A percentile compares a stretch with the other conserved stretches of the same genome.
Conservation (phyloP, 2,888 invertebrate genomes). For the Sturmia bella region DNA sequence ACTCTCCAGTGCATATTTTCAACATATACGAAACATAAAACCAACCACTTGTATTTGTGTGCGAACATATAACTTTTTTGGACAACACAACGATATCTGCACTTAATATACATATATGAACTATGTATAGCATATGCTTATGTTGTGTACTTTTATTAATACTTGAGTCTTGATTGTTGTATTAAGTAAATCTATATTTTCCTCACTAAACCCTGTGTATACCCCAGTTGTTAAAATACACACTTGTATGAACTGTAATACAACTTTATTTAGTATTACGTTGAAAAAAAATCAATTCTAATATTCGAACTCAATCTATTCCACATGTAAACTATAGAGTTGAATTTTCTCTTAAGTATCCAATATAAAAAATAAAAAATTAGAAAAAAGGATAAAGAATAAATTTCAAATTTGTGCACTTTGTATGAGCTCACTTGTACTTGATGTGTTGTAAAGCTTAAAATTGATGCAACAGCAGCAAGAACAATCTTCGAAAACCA, state of each 20-base stretch:
- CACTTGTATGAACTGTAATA: not conserved
- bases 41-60: conserved; percentile 34
- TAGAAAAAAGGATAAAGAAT: not conserved
- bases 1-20: not conserved
- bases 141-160: conserved; percentile 19
- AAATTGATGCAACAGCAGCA: conserved; percentile 52
- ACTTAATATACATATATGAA: not conserved
- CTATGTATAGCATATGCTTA: not conserved
- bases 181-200: conserved; percentile 62
- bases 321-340: not conserved
- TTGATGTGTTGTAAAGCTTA: conserved; percentile 59
- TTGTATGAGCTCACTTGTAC: conserved; percentile 52
- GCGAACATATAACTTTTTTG: not conserved
- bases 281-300: conserved; percentile 15
- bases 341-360: conserved; percentile 32
- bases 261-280: conserved; percentile 8
- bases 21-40: conserved; percentile 9
- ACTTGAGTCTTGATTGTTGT: conserved; percentile 65
- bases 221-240: not conserved
- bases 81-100: not conserved
- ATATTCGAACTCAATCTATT: not conserved
- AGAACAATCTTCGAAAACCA: not conserved
- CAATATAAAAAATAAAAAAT: conserved; percentile 7
- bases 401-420: conserved; percentile 26
- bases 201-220: conserved; percentile 30